Evolutionary conservation across 2,113 vertebrate species (phyloP).

Genomic region (Zapornia atra): DNA sequence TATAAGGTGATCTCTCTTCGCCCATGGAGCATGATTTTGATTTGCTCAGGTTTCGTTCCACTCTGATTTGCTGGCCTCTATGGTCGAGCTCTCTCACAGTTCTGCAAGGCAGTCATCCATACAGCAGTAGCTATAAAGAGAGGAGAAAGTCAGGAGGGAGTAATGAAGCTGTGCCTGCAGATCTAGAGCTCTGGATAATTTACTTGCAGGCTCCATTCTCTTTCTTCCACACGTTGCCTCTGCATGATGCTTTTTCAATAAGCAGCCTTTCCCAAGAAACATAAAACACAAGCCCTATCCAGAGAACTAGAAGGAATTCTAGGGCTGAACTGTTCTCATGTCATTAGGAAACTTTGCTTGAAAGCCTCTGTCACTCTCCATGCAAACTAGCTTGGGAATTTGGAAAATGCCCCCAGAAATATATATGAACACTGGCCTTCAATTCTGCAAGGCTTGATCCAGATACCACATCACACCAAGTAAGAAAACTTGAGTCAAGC

Average conservation of each 20-base stretch:
- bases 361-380: background rate
- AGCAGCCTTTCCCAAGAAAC: background rate
- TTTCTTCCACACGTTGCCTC: background rate
- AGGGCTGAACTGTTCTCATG: background rate
- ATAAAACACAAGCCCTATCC: background rate
- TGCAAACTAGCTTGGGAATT: background rate
- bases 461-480: background rate
- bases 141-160: constrained; percentile 8
- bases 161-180: background rate
- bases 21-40: background rate
- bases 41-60: constrained; percentile 48
- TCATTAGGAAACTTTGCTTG: background rate
- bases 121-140: background rate
- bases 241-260: background rate
- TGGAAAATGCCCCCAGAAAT: background rate
- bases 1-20: constrained; percentile 55
- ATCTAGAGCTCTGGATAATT: background rate
- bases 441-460: background rate
- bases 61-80: constrained; percentile 43
- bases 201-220: background rate
- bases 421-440: background rate
- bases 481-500: background rate
- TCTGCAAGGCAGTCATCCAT: background rate
- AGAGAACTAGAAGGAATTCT: background rate
- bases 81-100: background rate